Percentiles rank a stretch among this genome's conserved stretches.
Conservation (phyloP, 1,140 invertebrate species). For the Lasioglossum albipes region DNA sequence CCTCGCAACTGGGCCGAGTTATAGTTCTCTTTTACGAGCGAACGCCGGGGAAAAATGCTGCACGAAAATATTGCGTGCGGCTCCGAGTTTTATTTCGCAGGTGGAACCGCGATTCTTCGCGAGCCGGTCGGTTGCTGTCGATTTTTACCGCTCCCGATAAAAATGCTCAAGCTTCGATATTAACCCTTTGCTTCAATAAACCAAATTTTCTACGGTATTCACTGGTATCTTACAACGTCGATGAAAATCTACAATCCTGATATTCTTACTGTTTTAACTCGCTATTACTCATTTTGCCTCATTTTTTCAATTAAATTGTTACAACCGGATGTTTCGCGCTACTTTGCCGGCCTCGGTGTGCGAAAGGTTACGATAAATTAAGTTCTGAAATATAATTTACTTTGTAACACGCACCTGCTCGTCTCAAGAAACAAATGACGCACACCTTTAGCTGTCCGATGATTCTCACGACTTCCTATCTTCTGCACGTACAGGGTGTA, state of each 20-base stretch:
- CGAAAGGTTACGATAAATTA: background rate
- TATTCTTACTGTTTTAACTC: too few species aligned
- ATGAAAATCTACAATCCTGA: too few species aligned
- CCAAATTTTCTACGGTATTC: too few species aligned
- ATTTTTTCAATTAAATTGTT: too few species aligned
- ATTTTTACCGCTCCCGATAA: background rate
- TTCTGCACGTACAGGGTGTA: too few species aligned
- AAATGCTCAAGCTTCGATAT: background rate
- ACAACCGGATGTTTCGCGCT: background rate
- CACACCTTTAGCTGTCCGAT: too few species aligned
- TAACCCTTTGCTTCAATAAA: too few species aligned
- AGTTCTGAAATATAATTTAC: background rate
- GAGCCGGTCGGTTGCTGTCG: background rate
- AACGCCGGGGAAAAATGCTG: background rate
- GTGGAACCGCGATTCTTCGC: background rate
- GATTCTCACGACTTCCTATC: too few species aligned
- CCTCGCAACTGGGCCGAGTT: constrained; percentile 1
- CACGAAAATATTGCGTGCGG: background rate
- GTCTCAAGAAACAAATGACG: background rate
- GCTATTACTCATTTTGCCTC: too few species aligned
- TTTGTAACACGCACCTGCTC: background rate
- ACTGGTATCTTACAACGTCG: too few species aligned
- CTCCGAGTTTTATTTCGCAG: background rate
- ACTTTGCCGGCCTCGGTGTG: background rate
- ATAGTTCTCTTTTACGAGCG: background rate